Evolutionary conservation across 1,140 invertebrate genomes (phyloP).

Genomic region (Pteromalus puparum): DNA sequence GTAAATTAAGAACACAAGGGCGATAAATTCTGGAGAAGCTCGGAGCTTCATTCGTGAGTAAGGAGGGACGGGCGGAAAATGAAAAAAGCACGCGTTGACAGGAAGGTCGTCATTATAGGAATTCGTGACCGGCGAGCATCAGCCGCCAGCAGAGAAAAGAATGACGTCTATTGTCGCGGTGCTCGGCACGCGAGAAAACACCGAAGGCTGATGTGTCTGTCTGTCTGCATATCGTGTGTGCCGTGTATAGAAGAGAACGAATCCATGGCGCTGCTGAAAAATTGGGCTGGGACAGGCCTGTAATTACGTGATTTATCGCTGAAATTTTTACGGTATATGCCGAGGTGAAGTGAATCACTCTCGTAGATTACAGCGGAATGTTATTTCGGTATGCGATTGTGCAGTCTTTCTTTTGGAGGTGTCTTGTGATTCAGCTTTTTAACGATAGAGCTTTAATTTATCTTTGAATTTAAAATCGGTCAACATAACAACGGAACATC

Average conservation of each 20-base stretch:
- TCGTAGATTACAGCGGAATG: too few relatives aligned
- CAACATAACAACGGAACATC: too few relatives aligned
- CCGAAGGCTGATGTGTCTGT: background rate
- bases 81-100: background rate
- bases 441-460: too few relatives aligned
- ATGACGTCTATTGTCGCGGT: background rate
- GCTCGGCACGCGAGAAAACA: background rate
- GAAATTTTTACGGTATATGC: too few relatives aligned
- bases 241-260: background rate
- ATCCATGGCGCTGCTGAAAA: background rate
- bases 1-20: background rate
- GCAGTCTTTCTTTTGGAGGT: too few relatives aligned
- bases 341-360: background rate
- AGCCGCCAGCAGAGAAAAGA: background rate
- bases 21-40: background rate
- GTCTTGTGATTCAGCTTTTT: too few relatives aligned
- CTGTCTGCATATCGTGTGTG: background rate
- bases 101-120: slow-evolving; percentile 18
- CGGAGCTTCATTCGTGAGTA: background rate
- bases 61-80: background rate
- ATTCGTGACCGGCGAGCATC: slow-evolving; percentile 9
- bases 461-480: too few relatives aligned
- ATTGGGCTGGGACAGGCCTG: background rate
- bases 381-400: too few relatives aligned
- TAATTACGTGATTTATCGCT: background rate